A percentile compares a stretch with the other conserved stretches of the same genome.
Evolutionary conservation across 2,797 vertebrate species (phyloP).

Genomic region (Clangula hyemalis): DNA sequence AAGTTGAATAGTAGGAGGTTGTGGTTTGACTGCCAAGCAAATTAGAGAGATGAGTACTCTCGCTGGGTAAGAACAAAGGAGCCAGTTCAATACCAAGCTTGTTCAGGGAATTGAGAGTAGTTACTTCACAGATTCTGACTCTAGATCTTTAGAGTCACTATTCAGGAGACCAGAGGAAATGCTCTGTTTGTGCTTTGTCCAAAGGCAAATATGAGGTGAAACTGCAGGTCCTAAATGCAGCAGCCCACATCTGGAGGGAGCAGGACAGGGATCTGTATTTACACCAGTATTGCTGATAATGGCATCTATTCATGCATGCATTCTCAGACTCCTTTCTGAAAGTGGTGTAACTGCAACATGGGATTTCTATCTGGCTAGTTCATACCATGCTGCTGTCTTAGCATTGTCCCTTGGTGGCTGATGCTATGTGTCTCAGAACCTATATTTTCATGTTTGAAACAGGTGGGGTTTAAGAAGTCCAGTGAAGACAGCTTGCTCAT

Average conservation of each 20-base stretch:
- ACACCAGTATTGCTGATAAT: not conserved
- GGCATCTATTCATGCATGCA: not conserved
- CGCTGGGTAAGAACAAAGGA: conserved; percentile 6
- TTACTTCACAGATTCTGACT: conserved; percentile 37
- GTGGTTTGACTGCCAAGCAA: conserved; percentile 14
- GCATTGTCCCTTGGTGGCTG: not conserved
- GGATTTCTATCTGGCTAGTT: not conserved
- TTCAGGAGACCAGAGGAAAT: not conserved
- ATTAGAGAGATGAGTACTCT: conserved; percentile 15
- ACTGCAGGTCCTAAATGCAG: not conserved
- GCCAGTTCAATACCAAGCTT: not conserved
- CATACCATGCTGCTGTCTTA: not conserved
- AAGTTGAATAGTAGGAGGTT: conserved; percentile 3
- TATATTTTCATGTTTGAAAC: not conserved
- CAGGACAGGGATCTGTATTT: not conserved
- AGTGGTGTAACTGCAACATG: not conserved
- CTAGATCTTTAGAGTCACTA: not conserved
- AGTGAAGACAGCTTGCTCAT: not conserved
- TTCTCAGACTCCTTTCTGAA: not conserved
- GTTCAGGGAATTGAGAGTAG: not conserved
- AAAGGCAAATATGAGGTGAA: not conserved
- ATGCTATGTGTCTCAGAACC: not conserved
- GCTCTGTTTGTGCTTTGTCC: not conserved
- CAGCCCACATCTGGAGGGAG: not conserved
- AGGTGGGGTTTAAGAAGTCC: not conserved